These are phyloP conservation scores for Benitochromis conjunctus DNA, from an alignment of 2,113 vertebrate genomes.

Conservation along the genomic window DNA sequence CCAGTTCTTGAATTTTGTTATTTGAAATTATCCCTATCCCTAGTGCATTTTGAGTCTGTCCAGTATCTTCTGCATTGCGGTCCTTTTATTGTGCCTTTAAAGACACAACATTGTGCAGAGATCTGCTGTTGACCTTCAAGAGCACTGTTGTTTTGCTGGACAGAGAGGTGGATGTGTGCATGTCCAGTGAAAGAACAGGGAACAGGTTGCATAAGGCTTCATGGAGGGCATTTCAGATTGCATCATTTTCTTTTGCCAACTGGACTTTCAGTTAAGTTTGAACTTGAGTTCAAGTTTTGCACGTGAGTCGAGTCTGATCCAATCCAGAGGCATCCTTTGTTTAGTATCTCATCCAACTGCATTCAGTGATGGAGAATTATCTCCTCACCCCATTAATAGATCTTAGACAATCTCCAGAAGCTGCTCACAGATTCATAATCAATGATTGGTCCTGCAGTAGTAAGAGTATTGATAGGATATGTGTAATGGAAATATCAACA, in stretches of 20 bases:
- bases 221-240: background rate
- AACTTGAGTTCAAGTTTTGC: background rate
- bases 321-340: too few species aligned
- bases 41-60: background rate
- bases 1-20: background rate
- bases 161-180: background rate
- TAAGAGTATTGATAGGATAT: background rate
- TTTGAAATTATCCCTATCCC: background rate
- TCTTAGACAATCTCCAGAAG: background rate
- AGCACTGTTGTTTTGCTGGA: background rate
- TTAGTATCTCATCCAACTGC: too few species aligned
- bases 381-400: background rate
- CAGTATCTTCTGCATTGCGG: background rate
- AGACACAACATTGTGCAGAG: background rate
- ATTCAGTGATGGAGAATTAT: background rate
- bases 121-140: background rate
- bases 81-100: background rate
- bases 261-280: background rate
- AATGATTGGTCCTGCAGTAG: background rate
- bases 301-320: background rate
- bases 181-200: background rate
- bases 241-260: background rate
- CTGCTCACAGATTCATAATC: too few species aligned
- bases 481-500: background rate
- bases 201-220: background rate